Evolutionary conservation across 2,797 vertebrate genomes (phyloP).

Genomic region (Thalassophryne amazonica): DNA sequence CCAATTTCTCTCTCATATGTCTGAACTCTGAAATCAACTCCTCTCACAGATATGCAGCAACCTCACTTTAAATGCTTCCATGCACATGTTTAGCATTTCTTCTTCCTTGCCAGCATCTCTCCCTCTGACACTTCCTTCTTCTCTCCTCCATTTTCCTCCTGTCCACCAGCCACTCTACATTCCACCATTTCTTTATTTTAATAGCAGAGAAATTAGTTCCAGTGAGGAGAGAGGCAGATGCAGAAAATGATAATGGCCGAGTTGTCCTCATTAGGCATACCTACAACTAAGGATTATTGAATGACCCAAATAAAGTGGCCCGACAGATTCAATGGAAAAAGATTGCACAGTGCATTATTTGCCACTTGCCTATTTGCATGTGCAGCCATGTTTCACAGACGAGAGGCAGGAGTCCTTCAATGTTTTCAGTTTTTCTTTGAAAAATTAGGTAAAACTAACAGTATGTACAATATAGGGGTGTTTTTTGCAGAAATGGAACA

Average conservation of each 20-base stretch:
- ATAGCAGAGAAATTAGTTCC: slow-evolving; percentile 27
- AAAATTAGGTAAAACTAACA: too few relatives aligned
- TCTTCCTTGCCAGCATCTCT: neutral
- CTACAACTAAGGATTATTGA: too few relatives aligned
- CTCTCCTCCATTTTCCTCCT: neutral
- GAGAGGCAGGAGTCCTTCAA: too few relatives aligned
- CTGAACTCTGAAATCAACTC: slow-evolving; percentile 35
- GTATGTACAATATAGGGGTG: too few relatives aligned
- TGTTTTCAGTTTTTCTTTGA: too few relatives aligned
- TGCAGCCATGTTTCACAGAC: too few relatives aligned
- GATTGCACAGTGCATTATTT: too few relatives aligned
- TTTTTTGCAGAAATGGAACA: too few relatives aligned
- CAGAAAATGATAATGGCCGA: neutral
- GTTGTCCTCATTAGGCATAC: too few relatives aligned
- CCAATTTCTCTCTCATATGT: slow-evolving; percentile 2
- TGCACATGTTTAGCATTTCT: slow-evolving; percentile 10
- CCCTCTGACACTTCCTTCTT: slow-evolving; percentile 1
- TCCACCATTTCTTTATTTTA: slow-evolving; percentile 2
- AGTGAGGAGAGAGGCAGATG: slow-evolving; percentile 8
- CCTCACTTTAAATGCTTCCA: slow-evolving; percentile 1
- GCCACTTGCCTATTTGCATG: too few relatives aligned
- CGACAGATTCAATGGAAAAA: too few relatives aligned
- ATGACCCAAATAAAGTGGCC: too few relatives aligned
- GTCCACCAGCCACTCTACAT: neutral
- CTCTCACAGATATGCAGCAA: slow-evolving; percentile 11